Evolutionary conservation across 1,140 invertebrate genomes (phyloP).

Genomic region (Copidosoma floridanum): DNA sequence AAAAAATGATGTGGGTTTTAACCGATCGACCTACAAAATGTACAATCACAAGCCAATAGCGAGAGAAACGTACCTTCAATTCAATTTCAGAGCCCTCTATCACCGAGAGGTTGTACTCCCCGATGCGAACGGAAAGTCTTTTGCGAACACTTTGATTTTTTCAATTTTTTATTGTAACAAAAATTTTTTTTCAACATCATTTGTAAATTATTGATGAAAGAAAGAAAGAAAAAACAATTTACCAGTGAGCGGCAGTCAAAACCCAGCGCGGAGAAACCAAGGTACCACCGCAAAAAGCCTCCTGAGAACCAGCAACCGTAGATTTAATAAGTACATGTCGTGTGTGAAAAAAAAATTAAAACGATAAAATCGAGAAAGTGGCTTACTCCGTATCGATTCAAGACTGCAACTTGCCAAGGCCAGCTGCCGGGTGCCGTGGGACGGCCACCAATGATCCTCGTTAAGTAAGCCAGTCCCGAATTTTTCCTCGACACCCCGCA

Average conservation of each 20-base stretch:
- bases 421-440: conserved; percentile 76
- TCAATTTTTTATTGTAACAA: no score
- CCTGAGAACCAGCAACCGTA: conserved; percentile 51
- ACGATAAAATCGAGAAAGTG: background rate
- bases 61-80: conserved; percentile 67
- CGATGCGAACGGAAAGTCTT: conserved; percentile 76
- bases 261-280: conserved; percentile 84
- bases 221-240: no score
- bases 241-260: conserved; percentile 85
- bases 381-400: conserved; percentile 73
- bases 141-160: conserved; percentile 76
- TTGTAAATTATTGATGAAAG: no score
- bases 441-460: conserved; percentile 81
- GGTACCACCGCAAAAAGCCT: conserved; percentile 89
- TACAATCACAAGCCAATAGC: no score
- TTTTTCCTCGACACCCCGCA: conserved; percentile 45
- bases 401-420: conserved; percentile 91
- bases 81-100: conserved; percentile 72
- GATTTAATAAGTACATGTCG: no score
- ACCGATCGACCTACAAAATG: no score
- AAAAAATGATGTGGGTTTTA: background rate
- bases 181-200: no score
- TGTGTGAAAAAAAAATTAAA: background rate
- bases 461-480: conserved; percentile 46
- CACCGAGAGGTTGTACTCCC: conserved; percentile 75